These are phyloP conservation scores for Etia nguti DNA, from an alignment of 2,113 vertebrate genomes.

Conservation along the genomic window DNA sequence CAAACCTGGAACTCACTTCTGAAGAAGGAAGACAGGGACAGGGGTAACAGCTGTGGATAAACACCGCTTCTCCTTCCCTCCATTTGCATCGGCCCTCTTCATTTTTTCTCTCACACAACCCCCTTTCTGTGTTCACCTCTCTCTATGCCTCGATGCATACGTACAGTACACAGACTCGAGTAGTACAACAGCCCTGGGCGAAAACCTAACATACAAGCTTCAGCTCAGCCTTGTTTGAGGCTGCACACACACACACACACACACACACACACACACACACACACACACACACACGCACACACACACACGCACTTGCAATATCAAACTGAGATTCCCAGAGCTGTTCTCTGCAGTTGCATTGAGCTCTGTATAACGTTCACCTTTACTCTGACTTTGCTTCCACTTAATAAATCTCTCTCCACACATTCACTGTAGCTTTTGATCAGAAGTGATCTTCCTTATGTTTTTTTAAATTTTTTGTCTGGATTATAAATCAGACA, in stretches of 20 bases:
- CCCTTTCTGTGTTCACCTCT: background rate
- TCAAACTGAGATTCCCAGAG: constrained; percentile 7
- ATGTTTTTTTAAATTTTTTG: background rate
- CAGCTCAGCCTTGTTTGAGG: constrained; percentile 24
- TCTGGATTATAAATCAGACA: background rate
- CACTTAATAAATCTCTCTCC: constrained; percentile 16
- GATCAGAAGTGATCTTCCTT: background rate
- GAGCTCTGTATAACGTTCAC: constrained; percentile 1
- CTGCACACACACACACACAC: background rate
- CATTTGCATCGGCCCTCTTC: background rate
- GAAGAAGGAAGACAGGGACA: background rate
- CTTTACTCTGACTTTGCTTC: constrained; percentile 25
- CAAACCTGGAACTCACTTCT: constrained; percentile 44
- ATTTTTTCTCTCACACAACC: background rate
- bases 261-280: background rate
- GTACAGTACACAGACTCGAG: constrained; percentile 45
- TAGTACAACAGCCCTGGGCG: constrained; percentile 51
- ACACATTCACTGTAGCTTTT: background rate
- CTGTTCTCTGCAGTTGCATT: background rate
- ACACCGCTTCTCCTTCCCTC: background rate
- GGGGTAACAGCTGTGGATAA: background rate
- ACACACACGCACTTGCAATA: background rate
- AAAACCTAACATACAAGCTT: constrained; percentile 60
- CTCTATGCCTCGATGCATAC: constrained; percentile 41
- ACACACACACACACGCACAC: background rate